Conservation (phyloP, 2,888 invertebrate species). For the Erebia palarica region DNA sequence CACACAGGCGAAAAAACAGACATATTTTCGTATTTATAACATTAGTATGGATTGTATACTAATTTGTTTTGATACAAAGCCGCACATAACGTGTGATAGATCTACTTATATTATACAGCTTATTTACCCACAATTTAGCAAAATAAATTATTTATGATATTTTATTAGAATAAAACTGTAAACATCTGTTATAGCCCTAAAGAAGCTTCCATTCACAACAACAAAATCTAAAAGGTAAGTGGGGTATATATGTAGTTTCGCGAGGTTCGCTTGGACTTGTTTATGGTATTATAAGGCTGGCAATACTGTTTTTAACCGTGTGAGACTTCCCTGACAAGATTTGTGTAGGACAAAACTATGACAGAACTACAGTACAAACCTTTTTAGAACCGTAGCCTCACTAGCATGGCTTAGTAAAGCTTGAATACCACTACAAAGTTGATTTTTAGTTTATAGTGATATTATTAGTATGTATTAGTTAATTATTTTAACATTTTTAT, state of each 20-base stretch:
- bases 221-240: background rate
- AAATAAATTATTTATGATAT: too few species aligned
- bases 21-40: too few species aligned
- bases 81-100: too few species aligned
- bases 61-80: too few species aligned
- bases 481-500: too few species aligned
- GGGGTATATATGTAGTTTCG: background rate
- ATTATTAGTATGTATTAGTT: too few species aligned
- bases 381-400: conserved; percentile 55
- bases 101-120: too few species aligned
- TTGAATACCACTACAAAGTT: background rate
- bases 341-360: conserved; percentile 48
- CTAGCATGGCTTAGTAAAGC: conserved; percentile 61
- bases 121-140: too few species aligned
- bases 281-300: conserved; percentile 16
- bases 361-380: conserved; percentile 52
- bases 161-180: background rate
- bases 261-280: conserved; percentile 11
- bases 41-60: too few species aligned
- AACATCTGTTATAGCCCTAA: too few species aligned
- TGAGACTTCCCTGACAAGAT: conserved; percentile 36
- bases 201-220: background rate
- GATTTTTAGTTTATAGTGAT: background rate
- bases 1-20: too few species aligned
- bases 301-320: conserved; percentile 13